Evolutionary conservation across 1,140 invertebrate species (phyloP).

Genomic region (Pogonognathellus flavescens): DNA sequence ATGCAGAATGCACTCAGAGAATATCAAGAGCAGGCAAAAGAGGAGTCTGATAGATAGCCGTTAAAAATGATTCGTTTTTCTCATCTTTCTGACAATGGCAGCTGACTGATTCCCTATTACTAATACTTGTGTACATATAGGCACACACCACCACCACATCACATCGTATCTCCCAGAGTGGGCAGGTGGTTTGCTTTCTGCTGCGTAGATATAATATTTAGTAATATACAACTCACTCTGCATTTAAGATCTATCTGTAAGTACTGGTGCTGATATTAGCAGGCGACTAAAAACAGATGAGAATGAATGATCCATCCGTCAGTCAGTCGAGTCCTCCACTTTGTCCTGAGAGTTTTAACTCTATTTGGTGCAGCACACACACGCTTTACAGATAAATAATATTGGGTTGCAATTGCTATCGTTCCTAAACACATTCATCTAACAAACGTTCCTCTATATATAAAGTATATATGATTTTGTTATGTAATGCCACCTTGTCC

Average conservation of each 20-base stretch:
- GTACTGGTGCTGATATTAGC: conserved; percentile 12
- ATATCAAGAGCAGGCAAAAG: conserved; percentile 14
- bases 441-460: neutral
- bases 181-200: conserved; percentile 29
- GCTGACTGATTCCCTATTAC: conserved; percentile 39
- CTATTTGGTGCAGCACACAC: neutral
- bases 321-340: conserved; percentile 17
- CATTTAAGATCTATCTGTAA: neutral
- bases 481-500: conserved; percentile 5
- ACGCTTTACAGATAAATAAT: no score
- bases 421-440: no score
- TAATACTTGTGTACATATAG: conserved; percentile 10
- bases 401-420: no score
- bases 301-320: conserved; percentile 33
- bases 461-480: conserved; percentile 8
- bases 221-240: neutral
- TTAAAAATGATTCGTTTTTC: conserved; percentile 50
- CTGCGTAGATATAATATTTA: neutral
- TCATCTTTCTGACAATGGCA: conserved; percentile 50
- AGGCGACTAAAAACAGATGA: neutral
- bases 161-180: conserved; percentile 24
- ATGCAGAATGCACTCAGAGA: conserved; percentile 7
- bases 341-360: conserved; percentile 43
- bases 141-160: neutral
- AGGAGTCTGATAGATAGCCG: conserved; percentile 54